Percentiles rank a stretch among this genome's conserved stretches.
These are phyloP conservation scores for Rhabdornis inornatus DNA, from an alignment of 2,113 vertebrate genomes.

Conservation along the genomic window DNA sequence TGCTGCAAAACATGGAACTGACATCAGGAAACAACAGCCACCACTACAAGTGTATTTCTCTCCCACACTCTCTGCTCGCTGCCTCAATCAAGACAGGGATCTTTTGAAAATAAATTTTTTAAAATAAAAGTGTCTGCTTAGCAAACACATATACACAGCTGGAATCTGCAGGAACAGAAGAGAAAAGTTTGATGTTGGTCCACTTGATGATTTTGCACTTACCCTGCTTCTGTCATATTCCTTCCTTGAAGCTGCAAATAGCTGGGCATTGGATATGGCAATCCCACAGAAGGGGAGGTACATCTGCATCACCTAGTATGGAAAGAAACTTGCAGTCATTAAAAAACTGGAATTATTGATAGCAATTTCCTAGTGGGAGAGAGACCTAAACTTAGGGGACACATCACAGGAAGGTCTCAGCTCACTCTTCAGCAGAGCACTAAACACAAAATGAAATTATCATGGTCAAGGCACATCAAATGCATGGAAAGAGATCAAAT, in stretches of 20 bases:
- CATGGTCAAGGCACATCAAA: background rate
- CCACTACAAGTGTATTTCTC: background rate
- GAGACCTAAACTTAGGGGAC: background rate
- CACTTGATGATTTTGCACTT: conserved; percentile 61
- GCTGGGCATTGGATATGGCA: conserved; percentile 95
- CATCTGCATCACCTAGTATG: conserved; percentile 95
- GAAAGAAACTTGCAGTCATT: conserved; percentile 10
- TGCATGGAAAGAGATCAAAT: background rate
- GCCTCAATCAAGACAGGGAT: background rate
- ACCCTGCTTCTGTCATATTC: conserved; percentile 98
- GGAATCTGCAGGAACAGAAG: background rate
- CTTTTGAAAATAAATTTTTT: background rate
- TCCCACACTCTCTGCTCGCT: background rate
- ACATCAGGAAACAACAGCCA: background rate
- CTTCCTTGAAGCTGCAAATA: conserved; percentile 96
- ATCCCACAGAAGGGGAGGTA: conserved; percentile 98
- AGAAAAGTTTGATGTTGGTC: background rate
- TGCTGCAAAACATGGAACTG: background rate
- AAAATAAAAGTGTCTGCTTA: background rate
- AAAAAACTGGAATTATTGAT: background rate
- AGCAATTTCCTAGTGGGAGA: background rate
- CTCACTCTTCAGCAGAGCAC: background rate
- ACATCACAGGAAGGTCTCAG: background rate
- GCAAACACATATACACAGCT: background rate
- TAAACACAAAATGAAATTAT: background rate